phyloP scores from a whole-genome alignment of 2,113 vertebrate genomes.

The Oenanthe oenanthe region DNA sequence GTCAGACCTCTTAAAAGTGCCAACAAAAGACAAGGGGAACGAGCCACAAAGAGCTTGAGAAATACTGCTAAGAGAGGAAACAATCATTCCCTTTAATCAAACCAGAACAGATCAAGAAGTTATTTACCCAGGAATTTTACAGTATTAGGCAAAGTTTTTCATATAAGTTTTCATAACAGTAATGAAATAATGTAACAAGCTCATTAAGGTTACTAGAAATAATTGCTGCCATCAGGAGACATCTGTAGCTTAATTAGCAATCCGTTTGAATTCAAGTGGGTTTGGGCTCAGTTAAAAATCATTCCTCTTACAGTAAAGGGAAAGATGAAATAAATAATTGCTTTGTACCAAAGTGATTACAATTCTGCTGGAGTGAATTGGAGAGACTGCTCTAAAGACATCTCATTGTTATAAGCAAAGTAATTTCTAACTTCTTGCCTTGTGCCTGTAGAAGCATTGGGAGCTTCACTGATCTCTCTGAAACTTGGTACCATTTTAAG shows the following conservation, averaged over 20 bases:
- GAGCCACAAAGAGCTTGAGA: neutral
- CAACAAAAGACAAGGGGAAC: neutral
- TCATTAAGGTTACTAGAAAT: constrained; percentile 44
- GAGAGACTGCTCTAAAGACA: neutral
- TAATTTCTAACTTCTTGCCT: neutral
- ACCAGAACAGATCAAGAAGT: neutral
- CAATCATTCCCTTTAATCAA: constrained; percentile 14
- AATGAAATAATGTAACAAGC: constrained; percentile 8
- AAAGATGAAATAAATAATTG: neutral
- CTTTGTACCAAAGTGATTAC: neutral
- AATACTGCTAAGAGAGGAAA: neutral
- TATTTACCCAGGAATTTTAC: neutral
- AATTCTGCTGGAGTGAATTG: neutral
- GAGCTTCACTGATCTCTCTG: neutral
- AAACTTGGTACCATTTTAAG: neutral
- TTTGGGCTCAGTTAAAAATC: neutral
- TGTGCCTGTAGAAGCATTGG: neutral
- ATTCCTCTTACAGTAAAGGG: neutral
- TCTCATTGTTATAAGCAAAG: neutral
- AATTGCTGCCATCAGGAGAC: constrained; percentile 33
- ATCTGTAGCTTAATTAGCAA: constrained; percentile 1
- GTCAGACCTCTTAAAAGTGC: neutral
- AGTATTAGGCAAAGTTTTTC: constrained; percentile 1
- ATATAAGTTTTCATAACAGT: constrained; percentile 9
- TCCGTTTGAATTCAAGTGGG: neutral